Base-by-base conservation (phyloP, 2,797 vertebrate genomes). In the Distichodus sexfasciatus region DNA sequence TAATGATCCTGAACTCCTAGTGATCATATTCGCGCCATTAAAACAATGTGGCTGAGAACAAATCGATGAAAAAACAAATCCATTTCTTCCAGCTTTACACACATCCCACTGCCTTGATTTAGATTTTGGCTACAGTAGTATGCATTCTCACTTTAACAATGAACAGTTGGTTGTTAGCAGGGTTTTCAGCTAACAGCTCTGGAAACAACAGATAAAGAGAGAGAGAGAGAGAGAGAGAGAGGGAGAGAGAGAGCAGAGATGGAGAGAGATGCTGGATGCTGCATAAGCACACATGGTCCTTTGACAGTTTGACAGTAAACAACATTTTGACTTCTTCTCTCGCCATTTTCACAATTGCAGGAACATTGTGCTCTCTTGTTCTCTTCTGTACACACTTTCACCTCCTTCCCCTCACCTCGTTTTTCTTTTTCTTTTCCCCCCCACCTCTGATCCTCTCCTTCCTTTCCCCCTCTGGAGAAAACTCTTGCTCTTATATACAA, bases 281-380 rank as follows among this genome's bases (percentile, higher is more conserved):
- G 46, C 48, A 28, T 54, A 17, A 51, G 35, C 36, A 26, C 65
- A 54, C 24, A 28, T 51, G n/a, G 21, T 14, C 51, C 44, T 33
- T 40, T 64, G 59, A 40, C 9, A 26, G 12, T 19, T 35, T 19
- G 48, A 47, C 54, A 67, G 67, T 60, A 77, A 72, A 63, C 50
- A 66, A 19, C 36, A 23, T 68, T 43, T 43, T 59, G 38, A 61
- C 43, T 50, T 61, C 8, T 41, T 10, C 3, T 6, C 28, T 4
- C 19, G 26, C 12, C 23, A 41, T 64, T 63, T 38, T 31, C 6
- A 15, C 21, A 41, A 36, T 73, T 74, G 4, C 11, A n/a, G 5
- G 21, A 43, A 46, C 33, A 31, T 43, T 41, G 23, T 35, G 24
- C 53, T 31, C 46, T 21, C 21, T 61, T 6, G 6, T 57, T 43